Evolutionary conservation across 2,113 vertebrate genomes (phyloP).

Genomic region (Aleadryas rufinucha): DNA sequence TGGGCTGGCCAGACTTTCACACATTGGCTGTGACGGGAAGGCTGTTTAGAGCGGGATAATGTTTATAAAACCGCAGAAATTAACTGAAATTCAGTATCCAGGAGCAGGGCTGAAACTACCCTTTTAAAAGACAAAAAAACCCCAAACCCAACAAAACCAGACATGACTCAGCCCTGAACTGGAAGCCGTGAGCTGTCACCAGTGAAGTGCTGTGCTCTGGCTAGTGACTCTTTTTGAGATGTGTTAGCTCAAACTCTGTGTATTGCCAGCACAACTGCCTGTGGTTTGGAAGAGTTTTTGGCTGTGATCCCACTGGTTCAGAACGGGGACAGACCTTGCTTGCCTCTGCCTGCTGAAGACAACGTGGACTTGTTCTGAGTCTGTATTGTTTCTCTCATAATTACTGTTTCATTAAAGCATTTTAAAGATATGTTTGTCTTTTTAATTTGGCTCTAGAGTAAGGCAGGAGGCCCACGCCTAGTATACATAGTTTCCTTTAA

Average conservation of each 20-base stretch:
- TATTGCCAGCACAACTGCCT: not conserved
- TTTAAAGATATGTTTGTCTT: conserved; percentile 23
- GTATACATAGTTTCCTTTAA: not conserved
- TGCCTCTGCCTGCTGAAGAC: conserved; percentile 44
- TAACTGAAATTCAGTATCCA: not conserved
- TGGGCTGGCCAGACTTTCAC: not conserved
- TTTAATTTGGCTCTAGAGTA: conserved; percentile 10
- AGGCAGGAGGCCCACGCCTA: not conserved
- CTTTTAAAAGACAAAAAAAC: not conserved
- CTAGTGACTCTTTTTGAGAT: not conserved
- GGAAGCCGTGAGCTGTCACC: conserved; percentile 10
- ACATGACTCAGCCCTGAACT: conserved; percentile 44
- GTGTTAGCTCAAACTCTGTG: not conserved
- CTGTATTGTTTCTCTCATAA: conserved; percentile 20
- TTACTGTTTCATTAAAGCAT: conserved; percentile 4
- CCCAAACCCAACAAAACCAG: not conserved
- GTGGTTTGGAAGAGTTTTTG: conserved; percentile 9
- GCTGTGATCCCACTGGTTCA: not conserved
- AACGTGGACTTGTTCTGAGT: not conserved
- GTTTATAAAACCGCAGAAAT: conserved; percentile 11
- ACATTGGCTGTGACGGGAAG: not conserved
- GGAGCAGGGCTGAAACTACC: not conserved
- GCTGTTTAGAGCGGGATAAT: not conserved
- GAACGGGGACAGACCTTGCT: not conserved
- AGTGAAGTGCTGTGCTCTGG: not conserved